Evolutionary conservation across 2,888 invertebrate species (phyloP), one percentile per base, ranked within the genome.

Genomic region (Malacosoma neustria): DNA sequence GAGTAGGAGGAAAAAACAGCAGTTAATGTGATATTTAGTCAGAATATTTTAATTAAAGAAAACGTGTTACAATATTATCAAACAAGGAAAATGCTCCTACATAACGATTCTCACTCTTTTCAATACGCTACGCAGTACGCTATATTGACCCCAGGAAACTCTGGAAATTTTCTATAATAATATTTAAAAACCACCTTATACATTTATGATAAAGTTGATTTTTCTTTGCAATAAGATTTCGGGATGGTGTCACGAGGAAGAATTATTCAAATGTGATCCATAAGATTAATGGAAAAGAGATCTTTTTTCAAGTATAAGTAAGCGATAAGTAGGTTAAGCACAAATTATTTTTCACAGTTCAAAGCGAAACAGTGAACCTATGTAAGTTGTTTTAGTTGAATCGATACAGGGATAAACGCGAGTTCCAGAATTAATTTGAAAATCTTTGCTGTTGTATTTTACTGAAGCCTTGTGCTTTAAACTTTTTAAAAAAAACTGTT

Each of bases 281-380:
- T 44, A n/a, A 22, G 30, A 0, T 0, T 4, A 1, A 13, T 1
- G 5, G 2, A 0, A 14, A 44, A 50, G 13, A 38, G 36, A 43
- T 35, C 13, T n/a, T 34, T 22, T 34, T 37, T 40, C 9, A 14
- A 7, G 9, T 29, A 13, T 13, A 3, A 11, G 14, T 31, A 38
- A 39, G 35, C 42, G 42, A 42, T 42, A 63, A 60, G 50, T 62
- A 51, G 63, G 64, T 60, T 58, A 62, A 56, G 55, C 47, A 48
- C 41, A 53, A 55, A 57, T 54, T 54, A 56, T 56, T 61, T 60
- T 57, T 56, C 54, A 47, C 48, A 44, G 50, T 49, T 52, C 39
- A 39, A 40, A 38, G 43, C 37, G 41, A 40, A 48, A 43, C 40
- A 36, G 41, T 33, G 37, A 40, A 37, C 36, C 35, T 33, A 29